Conservation (phyloP, 2,888 invertebrate genomes). For the Pasiphila rectangulata region DNA sequence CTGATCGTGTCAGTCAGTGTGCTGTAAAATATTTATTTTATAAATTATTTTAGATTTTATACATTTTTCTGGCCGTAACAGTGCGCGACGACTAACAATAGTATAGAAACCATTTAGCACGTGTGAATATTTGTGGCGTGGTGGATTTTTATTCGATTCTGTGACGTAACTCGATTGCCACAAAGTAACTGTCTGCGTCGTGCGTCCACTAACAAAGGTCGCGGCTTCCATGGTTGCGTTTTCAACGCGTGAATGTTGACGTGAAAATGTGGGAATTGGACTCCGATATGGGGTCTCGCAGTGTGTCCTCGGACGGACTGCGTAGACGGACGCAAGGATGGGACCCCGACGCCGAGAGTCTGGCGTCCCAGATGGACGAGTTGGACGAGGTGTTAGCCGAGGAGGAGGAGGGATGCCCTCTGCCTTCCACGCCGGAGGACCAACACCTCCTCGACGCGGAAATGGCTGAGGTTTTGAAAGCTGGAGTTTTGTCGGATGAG, state of each 20-base stretch:
- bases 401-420: slow-evolving; percentile 90
- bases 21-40: slow-evolving; percentile 14
- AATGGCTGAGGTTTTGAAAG: slow-evolving; percentile 93
- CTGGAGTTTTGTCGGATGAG: slow-evolving; percentile 91
- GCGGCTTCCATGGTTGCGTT: slow-evolving; percentile 56
- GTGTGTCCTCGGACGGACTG: slow-evolving; percentile 72
- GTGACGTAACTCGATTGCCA: slow-evolving; percentile 73
- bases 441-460: slow-evolving; percentile 91
- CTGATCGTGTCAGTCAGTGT: slow-evolving; percentile 30
- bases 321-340: slow-evolving; percentile 76
- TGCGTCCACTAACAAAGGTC: slow-evolving; percentile 54
- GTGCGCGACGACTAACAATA: slow-evolving; percentile 2
- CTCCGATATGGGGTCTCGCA: slow-evolving; percentile 67
- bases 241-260: slow-evolving; percentile 49
- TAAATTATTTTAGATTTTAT: slow-evolving; percentile 4
- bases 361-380: slow-evolving; percentile 75
- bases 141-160: slow-evolving; percentile 37
- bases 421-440: slow-evolving; percentile 93
- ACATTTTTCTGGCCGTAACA: slow-evolving; percentile 30
- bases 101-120: background rate
- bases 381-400: slow-evolving; percentile 84
- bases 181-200: slow-evolving; percentile 54
- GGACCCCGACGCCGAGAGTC: slow-evolving; percentile 74
- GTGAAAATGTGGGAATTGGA: slow-evolving; percentile 74
- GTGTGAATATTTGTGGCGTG: slow-evolving; percentile 4